Percentiles rank a stretch among this genome's conserved stretches.
phyloP scores from a whole-genome alignment of 2,113 vertebrate genomes.

The Gadus chalcogrammus region DNA sequence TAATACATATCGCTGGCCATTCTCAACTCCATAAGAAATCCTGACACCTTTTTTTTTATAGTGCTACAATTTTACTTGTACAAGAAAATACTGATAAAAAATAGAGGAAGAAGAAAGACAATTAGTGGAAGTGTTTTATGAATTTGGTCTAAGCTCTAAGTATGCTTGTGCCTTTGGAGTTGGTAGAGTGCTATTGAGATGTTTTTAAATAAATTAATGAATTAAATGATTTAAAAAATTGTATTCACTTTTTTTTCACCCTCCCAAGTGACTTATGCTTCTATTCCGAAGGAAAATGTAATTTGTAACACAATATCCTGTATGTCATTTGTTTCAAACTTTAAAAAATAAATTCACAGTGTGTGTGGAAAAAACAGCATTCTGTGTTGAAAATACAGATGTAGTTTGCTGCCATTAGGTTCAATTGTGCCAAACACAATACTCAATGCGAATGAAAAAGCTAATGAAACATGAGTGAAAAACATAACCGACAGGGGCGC shows the following conservation, averaged over 20 bases:
- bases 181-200: constrained; percentile 77
- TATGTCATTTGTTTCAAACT: too few relatives aligned
- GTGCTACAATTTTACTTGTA: constrained; percentile 64
- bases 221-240: constrained; percentile 65
- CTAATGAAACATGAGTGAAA: too few relatives aligned
- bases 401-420: too few relatives aligned
- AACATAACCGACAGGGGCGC: too few relatives aligned
- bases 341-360: too few relatives aligned
- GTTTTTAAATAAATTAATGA: constrained; percentile 78
- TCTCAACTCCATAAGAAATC: constrained; percentile 49
- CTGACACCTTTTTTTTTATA: constrained; percentile 46
- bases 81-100: constrained; percentile 32
- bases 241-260: constrained; percentile 8
- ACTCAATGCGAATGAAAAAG: background rate
- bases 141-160: constrained; percentile 70
- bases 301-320: too few relatives aligned
- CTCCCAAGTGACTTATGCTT: too few relatives aligned
- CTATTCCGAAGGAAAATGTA: too few relatives aligned
- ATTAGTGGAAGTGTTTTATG: constrained; percentile 72
- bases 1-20: constrained; percentile 59
- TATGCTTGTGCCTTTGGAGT: constrained; percentile 80
- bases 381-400: too few relatives aligned
- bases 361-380: too few relatives aligned
- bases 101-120: constrained; percentile 42
- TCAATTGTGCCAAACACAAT: background rate